Evolutionary conservation across 2,888 invertebrate genomes (phyloP), one percentile per base, ranked within the genome.

Genomic region (Lasioglossum pauxillum): DNA sequence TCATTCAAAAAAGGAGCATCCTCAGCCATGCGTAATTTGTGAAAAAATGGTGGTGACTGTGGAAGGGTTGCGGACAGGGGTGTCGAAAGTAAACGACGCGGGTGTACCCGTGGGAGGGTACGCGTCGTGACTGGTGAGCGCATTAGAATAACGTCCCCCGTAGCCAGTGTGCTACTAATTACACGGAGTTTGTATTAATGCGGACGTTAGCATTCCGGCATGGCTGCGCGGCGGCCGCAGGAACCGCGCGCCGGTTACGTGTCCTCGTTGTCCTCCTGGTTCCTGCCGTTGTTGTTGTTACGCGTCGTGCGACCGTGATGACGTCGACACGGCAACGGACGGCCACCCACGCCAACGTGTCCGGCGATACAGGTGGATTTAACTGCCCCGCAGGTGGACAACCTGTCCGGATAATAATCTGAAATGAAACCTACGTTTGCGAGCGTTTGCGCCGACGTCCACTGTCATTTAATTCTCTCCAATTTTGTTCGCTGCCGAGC

Each of bases 151-250:
- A 90, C 84, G 80, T 75, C 71, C 73, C 53, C 41, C 84, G 75
- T 72, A 82, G 60, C 82, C 87, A 84, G 85, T 82, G 90, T 89
- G 92, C 87, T 87, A 87, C 93, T 93, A 93, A 93, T 93, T 93
- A 93, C 91, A 78, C 83, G 83, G 91, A 92, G 92, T 93, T 93
- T 93, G 93, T 93, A 93, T 93, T 93, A 93, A 93, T 93, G 91
- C 90, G 93, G 90, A 90, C 92, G 92, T 93, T 93, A 93, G 93
- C 93, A 93, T 93, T 93, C 93, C 92, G 88, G 82, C 85, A 86
- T 85, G 85, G 88, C 83, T 87, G 85, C 89, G 88, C 87, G 84
- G 88, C 80, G 75, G 67, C 74, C 53, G 76, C 69, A 57, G 80
- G 75, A 75, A 77, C 46, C 64, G 80, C 88, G 75, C 80, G 79